Base-by-base conservation (phyloP, 2,797 vertebrate species). In the Hydrolagus colliei region DNA sequence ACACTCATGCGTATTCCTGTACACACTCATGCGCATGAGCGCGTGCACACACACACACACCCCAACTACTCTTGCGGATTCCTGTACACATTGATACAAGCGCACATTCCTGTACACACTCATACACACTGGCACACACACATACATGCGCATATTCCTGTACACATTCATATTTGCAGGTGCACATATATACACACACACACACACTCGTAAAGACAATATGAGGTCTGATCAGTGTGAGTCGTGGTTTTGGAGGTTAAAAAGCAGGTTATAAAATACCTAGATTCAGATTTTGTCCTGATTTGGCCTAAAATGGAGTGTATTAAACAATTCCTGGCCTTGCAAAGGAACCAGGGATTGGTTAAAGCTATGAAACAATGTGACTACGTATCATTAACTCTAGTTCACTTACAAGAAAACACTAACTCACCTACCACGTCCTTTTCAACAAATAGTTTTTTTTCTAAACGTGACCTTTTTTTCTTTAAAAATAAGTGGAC, bases 291-390 rank as follows among this genome's bases (percentile, higher is more conserved):
- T 93, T 92, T 92, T 94, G 93, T 95, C 94, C 96, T 97, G 96
- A 97, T 96, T 96, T 97, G 96, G 95, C 96, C 96, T 97, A 96
- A 96, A 96, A 96, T 95, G 94, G 95, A 95, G 95, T 95, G 95
- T 96, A 95, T 96, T 96, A 95, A 96, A 95, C 94, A 96, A 92
- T 95, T 92, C 89, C 95, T 91, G 93, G 93, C 88, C 94, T 52
- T 92, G 92, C 91, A 94, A 95, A 94, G 86, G 94, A 94, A 92
- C 95, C 94, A 93, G 95, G 94, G 92, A 93, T 95, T 90, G 91
- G 95, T 95, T 94, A 94, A 94, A 95, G 95, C 94, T 95, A 96
- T 96, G 95, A 95, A 92, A 93, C 94, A 92, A 96, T 95, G 93
- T 95, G 95, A 94, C 95, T 94, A 96, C 93, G 90, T 93, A 93